Conservation (phyloP, 2,113 vertebrate species). For the Eolophus roseicapilla region DNA sequence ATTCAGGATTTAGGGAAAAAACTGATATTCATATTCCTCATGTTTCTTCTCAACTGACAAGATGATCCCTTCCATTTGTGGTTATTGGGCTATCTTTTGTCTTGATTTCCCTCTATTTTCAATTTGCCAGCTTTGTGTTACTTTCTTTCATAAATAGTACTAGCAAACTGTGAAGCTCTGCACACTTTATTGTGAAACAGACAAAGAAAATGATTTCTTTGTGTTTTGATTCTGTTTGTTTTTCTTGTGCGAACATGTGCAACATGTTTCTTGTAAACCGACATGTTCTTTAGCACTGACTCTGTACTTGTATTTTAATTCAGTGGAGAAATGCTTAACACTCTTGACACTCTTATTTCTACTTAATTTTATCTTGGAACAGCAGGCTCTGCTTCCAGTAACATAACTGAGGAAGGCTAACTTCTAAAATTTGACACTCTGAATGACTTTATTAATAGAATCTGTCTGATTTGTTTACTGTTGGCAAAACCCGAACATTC, state of each 20-base stretch:
- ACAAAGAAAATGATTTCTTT: neutral
- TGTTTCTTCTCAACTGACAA: constrained; percentile 55
- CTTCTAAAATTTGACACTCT: neutral
- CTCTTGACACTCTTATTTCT: neutral
- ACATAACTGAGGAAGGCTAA: neutral
- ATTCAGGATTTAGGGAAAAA: constrained; percentile 9
- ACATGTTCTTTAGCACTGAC: neutral
- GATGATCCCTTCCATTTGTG: constrained; percentile 53
- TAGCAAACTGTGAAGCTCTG: neutral
- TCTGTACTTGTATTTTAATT: neutral
- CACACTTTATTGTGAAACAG: neutral
- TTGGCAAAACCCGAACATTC: neutral
- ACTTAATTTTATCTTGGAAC: neutral
- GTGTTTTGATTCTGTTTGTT: neutral
- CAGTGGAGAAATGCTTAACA: neutral
- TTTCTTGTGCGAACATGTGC: neutral
- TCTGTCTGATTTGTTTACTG: neutral
- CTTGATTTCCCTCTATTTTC: constrained; percentile 45
- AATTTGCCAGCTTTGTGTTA: neutral
- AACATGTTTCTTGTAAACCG: neutral
- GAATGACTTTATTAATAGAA: neutral
- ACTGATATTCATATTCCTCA: constrained; percentile 53
- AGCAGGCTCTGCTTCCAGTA: neutral
- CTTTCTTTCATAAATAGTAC: neutral
- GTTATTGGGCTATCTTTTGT: constrained; percentile 50